These are phyloP conservation scores for Anser cygnoides DNA, from an alignment of 2,113 vertebrate species.

Conservation along the genomic window DNA sequence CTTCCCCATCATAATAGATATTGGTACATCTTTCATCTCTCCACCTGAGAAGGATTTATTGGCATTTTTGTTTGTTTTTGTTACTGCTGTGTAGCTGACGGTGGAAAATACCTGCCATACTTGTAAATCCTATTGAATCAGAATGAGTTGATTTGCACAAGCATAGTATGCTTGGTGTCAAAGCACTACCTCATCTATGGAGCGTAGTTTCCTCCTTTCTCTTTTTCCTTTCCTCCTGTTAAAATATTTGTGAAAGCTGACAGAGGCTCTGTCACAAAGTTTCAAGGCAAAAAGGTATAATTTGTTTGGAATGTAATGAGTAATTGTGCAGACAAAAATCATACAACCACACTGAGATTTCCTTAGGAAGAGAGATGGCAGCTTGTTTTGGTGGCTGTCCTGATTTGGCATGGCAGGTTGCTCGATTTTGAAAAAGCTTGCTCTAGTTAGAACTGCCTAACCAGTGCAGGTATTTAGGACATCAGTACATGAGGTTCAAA, in stretches of 20 bases:
- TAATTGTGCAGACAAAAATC: neutral
- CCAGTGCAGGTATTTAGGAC: neutral
- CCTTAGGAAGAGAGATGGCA: neutral
- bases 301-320: neutral
- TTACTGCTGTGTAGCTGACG: neutral
- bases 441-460: neutral
- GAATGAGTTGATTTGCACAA: neutral
- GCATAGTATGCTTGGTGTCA: neutral
- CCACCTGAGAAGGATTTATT: neutral
- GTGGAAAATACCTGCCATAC: neutral
- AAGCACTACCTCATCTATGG: neutral
- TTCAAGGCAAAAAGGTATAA: neutral
- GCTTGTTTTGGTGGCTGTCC: neutral
- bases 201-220: neutral
- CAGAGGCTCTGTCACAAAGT: slow-evolving; percentile 1
- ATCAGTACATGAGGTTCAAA: neutral
- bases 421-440: neutral
- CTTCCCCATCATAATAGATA: neutral
- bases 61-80: neutral
- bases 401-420: neutral
- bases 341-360: neutral
- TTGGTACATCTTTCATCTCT: neutral
- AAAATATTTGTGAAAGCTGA: slow-evolving; percentile 35
- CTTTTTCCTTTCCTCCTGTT: neutral
- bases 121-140: neutral